phyloP scores from a whole-genome alignment of 2,113 vertebrate species.

The Varanus komodoensis region DNA sequence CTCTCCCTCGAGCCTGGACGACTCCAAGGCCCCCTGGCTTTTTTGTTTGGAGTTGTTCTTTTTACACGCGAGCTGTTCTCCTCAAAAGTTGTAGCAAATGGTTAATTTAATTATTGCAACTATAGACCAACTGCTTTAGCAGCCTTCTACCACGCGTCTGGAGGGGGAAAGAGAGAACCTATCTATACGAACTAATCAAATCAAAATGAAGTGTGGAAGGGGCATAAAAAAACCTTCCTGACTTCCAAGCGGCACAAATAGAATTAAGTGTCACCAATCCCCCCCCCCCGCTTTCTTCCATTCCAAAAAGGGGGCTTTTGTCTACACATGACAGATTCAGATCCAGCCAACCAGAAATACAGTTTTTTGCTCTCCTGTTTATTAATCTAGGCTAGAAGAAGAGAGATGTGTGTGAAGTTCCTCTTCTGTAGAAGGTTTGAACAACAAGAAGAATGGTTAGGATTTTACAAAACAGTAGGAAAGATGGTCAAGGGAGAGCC shows the following conservation, averaged over 20 bases:
- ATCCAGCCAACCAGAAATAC: constrained; percentile 79
- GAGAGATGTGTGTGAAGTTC: constrained; percentile 54
- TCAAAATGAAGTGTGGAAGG: constrained; percentile 90
- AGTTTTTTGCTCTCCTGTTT: constrained; percentile 63
- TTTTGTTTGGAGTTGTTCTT: constrained; percentile 89
- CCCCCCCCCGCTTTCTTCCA: constrained; percentile 44
- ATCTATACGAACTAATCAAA: constrained; percentile 98
- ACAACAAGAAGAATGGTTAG: constrained; percentile 38
- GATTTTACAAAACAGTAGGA: neutral
- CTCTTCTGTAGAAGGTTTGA: constrained; percentile 60
- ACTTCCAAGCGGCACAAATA: constrained; percentile 96
- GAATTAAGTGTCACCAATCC: constrained; percentile 90
- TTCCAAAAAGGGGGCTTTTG: constrained; percentile 88
- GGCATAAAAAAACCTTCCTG: constrained; percentile 86
- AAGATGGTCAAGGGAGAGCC: constrained; percentile 8
- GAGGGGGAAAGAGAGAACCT: constrained; percentile 86
- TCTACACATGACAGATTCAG: constrained; percentile 75
- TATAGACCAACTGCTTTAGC: constrained; percentile 97
- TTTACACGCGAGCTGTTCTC: constrained; percentile 91
- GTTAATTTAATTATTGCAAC: constrained; percentile 97
- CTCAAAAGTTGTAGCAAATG: constrained; percentile 95
- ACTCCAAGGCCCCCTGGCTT: constrained; percentile 21
- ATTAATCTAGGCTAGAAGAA: constrained; percentile 62
- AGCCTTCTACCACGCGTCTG: constrained; percentile 98
- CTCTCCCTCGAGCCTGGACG: constrained; percentile 32